Evolutionary conservation across 2,888 invertebrate species (phyloP).

Genomic region (Leucoma salicis): DNA sequence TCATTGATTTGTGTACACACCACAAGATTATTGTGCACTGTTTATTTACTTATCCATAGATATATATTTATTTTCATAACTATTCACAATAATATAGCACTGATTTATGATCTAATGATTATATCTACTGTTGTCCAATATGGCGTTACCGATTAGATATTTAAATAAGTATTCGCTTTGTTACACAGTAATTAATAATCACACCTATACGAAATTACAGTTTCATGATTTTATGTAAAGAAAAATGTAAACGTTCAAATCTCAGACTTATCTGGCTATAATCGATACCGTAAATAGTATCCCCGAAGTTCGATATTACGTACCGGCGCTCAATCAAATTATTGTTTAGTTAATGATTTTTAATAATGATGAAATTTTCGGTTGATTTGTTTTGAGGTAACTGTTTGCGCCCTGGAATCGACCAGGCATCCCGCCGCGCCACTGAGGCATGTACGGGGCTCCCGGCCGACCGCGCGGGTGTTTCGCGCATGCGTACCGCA

Average conservation of each 20-base stretch:
- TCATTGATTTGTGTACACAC: constrained; percentile 9
- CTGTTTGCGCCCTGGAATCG: constrained; percentile 72
- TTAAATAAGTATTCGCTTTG: background rate
- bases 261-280: constrained; percentile 8
- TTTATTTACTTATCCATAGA: constrained; percentile 23
- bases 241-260: constrained; percentile 22
- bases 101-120: background rate
- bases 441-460: constrained; percentile 69
- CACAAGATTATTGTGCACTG: constrained; percentile 19
- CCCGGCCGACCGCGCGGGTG: constrained; percentile 45
- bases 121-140: too few relatives aligned
- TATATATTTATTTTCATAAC: constrained; percentile 30
- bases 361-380: constrained; percentile 47
- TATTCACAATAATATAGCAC: background rate
- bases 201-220: constrained; percentile 9
- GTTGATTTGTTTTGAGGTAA: constrained; percentile 48
- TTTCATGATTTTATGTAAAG: constrained; percentile 38
- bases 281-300: constrained; percentile 8
- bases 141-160: background rate
- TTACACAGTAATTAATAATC: constrained; percentile 22
- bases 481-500: constrained; percentile 59
- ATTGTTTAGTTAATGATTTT: constrained; percentile 26
- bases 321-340: constrained; percentile 4
- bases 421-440: constrained; percentile 77
- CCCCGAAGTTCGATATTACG: constrained; percentile 1